These are phyloP conservation scores for Tretioscincus oriximinensis DNA, from an alignment of 2,113 vertebrate species.

Conservation along the genomic window DNA sequence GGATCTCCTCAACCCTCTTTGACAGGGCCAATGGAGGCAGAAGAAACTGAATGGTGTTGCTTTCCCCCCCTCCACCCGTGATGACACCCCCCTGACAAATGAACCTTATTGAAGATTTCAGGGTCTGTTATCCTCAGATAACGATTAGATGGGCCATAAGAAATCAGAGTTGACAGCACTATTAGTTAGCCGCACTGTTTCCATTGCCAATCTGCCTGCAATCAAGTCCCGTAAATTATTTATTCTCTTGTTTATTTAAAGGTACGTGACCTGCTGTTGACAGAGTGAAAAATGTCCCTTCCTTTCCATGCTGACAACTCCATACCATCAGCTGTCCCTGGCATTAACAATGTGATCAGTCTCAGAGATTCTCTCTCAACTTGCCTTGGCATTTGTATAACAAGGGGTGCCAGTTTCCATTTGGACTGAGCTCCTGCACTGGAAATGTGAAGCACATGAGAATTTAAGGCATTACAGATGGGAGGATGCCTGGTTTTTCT, in stretches of 20 bases:
- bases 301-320: constrained; percentile 24
- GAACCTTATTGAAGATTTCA: constrained; percentile 75
- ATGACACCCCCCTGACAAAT: constrained; percentile 49
- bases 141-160: constrained; percentile 82
- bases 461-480: background rate
- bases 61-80: constrained; percentile 10
- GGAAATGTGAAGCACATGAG: background rate
- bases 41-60: background rate
- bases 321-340: background rate
- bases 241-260: constrained; percentile 77
- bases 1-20: background rate
- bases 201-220: constrained; percentile 58
- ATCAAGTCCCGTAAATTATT: constrained; percentile 70
- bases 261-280: constrained; percentile 60
- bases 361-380: background rate
- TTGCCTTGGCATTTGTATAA: background rate
- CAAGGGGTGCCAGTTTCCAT: background rate
- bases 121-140: constrained; percentile 71
- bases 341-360: background rate
- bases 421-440: fast-evolving
- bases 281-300: constrained; percentile 67
- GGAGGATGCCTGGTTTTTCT: background rate
- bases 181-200: constrained; percentile 79
- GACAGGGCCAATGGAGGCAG: background rate
- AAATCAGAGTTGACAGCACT: constrained; percentile 82